Conservation (phyloP, 2,797 vertebrate species). For the Oreochromis mossambicus region DNA sequence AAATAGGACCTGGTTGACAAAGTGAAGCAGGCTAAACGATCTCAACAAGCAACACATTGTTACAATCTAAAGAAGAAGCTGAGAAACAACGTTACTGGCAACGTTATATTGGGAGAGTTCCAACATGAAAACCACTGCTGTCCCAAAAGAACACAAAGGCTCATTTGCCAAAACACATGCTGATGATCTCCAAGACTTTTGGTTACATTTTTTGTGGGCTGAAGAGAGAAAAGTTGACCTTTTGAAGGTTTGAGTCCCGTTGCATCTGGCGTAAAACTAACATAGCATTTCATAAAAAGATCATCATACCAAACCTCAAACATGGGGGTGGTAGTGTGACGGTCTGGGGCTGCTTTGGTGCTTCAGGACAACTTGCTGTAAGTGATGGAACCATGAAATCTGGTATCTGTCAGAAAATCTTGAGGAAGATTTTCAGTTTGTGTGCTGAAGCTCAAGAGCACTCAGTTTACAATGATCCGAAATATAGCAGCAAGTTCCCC, state of each 20-base stretch:
- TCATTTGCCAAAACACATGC: background rate
- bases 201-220: background rate
- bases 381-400: background rate
- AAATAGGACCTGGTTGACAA: background rate
- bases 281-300: background rate
- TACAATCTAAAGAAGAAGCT: background rate
- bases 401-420: background rate
- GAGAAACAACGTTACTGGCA: background rate
- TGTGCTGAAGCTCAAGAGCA: background rate
- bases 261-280: background rate
- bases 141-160: background rate
- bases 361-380: background rate
- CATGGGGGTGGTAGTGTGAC: background rate
- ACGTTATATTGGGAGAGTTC: background rate
- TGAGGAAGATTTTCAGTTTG: background rate
- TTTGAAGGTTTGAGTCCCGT: background rate
- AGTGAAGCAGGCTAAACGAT: background rate
- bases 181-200: rapidly evolving
- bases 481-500: background rate
- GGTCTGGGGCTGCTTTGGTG: background rate
- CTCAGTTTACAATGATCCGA: background rate
- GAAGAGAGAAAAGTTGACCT: background rate
- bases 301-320: background rate
- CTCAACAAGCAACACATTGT: background rate
- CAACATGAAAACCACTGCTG: background rate